Evolutionary conservation across 2,797 vertebrate genomes (phyloP), one percentile per base, ranked within the genome.

Genomic region (Triplophysa bombifrons): DNA sequence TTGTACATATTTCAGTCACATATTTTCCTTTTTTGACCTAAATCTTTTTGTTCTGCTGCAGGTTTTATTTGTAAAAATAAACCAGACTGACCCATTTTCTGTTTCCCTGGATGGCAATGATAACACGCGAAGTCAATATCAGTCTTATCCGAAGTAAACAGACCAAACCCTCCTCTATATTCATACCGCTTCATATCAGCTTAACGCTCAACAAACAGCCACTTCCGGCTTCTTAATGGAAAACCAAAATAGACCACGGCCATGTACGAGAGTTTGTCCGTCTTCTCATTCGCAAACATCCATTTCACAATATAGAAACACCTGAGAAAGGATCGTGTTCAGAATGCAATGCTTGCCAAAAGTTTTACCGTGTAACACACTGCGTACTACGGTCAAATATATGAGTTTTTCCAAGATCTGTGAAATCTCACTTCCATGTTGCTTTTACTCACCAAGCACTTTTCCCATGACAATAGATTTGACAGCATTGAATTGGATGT

Each of bases 401-500:
- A 41, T 41, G 38, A 41, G 80, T 20, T 55, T 55, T 55, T 41
- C 9, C 55, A 12, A 22, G 55, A 56, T 46, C 17, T 41, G 10
- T 12, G 53, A 70, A 41, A 38, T 41, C 22, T 63, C 74, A 4
- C 5, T 22, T 60, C 25, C 6, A 30, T 34, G 60, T 27, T 50
- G 60, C 27, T 69, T 58, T 83, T 63, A 91, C 95, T 95, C 87
- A 98, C 97, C 93, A 68, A 87, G 89, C 85, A 96, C 90, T 90
- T 93, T 95, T 68, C 97, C 97, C 61, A 98, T 90, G 63, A 93
- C 86, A 34, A 98, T 92, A 17, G 92, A 95, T 78, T 90, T 95
- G 85, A 96, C 76, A 75, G 92, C 93, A 81, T 94, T 96, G 88
- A 98, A 96, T 81, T 97, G 95, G 53, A 86, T 91, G 55, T 94